Evolutionary conservation across 2,888 invertebrate genomes (phyloP).

Genomic region (Stomorhina lunata): DNA sequence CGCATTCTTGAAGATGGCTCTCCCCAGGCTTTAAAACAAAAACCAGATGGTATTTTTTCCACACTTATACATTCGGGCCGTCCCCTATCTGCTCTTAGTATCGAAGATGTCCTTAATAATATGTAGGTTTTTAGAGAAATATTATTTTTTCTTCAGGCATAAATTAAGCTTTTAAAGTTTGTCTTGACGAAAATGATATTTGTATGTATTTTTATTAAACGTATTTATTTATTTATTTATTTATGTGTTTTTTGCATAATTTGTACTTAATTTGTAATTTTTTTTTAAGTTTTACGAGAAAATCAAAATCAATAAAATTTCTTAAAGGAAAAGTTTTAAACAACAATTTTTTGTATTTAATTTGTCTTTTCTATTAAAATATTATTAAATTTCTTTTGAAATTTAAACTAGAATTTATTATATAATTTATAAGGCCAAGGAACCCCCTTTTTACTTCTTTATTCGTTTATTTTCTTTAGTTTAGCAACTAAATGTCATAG

Average conservation of each 20-base stretch:
- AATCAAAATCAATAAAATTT: too few species aligned
- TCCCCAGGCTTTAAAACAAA: slow-evolving; percentile 82
- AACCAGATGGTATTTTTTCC: slow-evolving; percentile 82
- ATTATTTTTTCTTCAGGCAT: not conserved
- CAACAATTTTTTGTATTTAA: too few species aligned
- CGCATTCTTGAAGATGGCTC: slow-evolving; percentile 85
- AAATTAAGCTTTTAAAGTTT: not conserved
- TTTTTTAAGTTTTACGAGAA: not conserved
- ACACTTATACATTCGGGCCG: slow-evolving; percentile 81
- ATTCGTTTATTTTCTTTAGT: too few species aligned
- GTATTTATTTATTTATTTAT: not conserved
- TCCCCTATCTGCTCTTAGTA: slow-evolving; percentile 45
- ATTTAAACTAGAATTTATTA: too few species aligned
- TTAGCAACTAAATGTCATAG: too few species aligned
- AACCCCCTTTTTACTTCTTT: too few species aligned
- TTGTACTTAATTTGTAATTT: slow-evolving; percentile 59
- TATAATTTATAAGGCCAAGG: too few species aligned
- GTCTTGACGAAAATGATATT: not conserved
- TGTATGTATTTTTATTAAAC: not conserved
- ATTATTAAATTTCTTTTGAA: too few species aligned
- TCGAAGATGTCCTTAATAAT: slow-evolving; percentile 31
- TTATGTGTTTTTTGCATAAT: slow-evolving; percentile 39
- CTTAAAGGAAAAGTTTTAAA: too few species aligned
- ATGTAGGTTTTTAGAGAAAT: not conserved
- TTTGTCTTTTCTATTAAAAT: too few species aligned